A percentile compares a stretch with the other conserved stretches of the same genome.
phyloP scores from a whole-genome alignment of 2,797 vertebrate species.

The Nasua narica region DNA sequence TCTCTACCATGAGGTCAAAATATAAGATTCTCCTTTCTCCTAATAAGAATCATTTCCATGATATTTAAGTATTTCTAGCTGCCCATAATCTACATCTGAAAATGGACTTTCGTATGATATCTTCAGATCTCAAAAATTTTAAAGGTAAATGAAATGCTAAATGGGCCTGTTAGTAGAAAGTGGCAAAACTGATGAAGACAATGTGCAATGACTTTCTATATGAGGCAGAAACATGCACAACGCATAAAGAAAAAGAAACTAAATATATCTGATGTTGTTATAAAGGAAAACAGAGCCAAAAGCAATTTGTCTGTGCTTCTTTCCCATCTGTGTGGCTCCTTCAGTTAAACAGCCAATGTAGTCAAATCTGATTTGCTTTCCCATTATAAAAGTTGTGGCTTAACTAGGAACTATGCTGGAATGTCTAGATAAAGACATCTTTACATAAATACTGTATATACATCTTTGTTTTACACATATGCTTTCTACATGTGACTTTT shows the following conservation, averaged over 20 bases:
- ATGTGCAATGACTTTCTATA: conserved; percentile 57
- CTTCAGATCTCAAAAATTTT: conserved; percentile 24
- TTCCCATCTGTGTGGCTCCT: conserved; percentile 71
- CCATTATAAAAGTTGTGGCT: conserved; percentile 63
- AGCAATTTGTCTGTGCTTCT: conserved; percentile 64
- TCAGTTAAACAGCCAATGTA: conserved; percentile 54
- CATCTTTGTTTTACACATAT: conserved; percentile 55
- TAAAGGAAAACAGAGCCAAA: conserved; percentile 60
- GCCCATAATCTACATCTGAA: not conserved
- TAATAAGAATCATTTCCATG: not conserved
- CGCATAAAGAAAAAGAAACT: conserved; percentile 62
- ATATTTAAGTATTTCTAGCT: not conserved
- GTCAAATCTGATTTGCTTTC: conserved; percentile 70
- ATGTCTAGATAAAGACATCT: conserved; percentile 64
- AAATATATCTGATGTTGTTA: conserved; percentile 74
- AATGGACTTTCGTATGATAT: not conserved
- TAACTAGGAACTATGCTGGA: conserved; percentile 41
- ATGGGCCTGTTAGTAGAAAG: not conserved
- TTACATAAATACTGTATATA: conserved; percentile 63
- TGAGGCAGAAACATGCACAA: conserved; percentile 59
- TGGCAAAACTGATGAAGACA: conserved; percentile 33
- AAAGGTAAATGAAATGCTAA: conserved; percentile 42
- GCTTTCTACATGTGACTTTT: conserved; percentile 56
- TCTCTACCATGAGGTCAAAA: not conserved
- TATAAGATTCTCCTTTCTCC: not conserved